Evolutionary conservation across 2,797 vertebrate genomes (phyloP).

Genomic region (Pristis pectinata): DNA sequence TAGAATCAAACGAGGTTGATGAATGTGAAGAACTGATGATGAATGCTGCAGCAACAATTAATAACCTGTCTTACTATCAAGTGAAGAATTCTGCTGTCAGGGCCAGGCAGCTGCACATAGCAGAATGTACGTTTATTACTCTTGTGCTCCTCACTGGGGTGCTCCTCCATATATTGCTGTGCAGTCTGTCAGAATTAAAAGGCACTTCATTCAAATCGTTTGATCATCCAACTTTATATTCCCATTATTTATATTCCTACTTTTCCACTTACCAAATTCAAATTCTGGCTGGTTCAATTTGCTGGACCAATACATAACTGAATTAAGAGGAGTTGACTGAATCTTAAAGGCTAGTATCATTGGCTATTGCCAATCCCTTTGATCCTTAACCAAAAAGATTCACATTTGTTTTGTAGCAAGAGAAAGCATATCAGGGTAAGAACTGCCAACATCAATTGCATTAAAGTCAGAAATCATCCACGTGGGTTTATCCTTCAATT

Average conservation of each 20-base stretch:
- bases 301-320: not conserved
- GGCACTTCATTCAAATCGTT: not conserved
- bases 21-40: slow-evolving; percentile 80
- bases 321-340: not conserved
- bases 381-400: not conserved
- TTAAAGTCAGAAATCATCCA: not conserved
- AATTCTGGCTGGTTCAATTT: not conserved
- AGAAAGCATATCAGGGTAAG: not conserved
- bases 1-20: slow-evolving; percentile 71
- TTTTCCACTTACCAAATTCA: not conserved
- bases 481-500: not conserved
- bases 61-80: slow-evolving; percentile 88
- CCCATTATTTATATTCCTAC: not conserved
- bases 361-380: not conserved
- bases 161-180: not conserved
- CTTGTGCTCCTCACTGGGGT: not conserved
- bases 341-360: not conserved
- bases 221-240: not conserved
- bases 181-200: not conserved
- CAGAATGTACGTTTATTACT: slow-evolving; percentile 65
- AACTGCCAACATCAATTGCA: not conserved
- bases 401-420: not conserved
- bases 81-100: slow-evolving; percentile 63
- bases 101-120: slow-evolving; percentile 59
- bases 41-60: slow-evolving; percentile 73